Evolutionary conservation across 2,797 vertebrate species (phyloP).

Genomic region (Merluccius polli): DNA sequence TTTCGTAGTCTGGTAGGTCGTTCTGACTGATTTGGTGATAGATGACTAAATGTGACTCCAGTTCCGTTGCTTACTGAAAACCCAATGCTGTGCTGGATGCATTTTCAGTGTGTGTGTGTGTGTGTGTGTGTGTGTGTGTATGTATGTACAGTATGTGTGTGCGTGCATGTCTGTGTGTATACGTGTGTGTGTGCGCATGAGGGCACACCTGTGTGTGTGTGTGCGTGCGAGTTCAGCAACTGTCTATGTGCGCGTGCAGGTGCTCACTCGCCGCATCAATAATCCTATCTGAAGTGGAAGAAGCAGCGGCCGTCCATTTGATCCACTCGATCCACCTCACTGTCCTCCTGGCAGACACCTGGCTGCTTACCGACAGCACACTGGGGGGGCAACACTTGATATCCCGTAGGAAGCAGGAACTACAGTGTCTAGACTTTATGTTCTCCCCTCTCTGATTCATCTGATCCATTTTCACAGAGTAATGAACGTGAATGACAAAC

Average conservation of each 20-base stretch:
- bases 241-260: too few relatives aligned
- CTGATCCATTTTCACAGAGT: constrained; percentile 41
- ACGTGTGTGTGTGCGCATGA: background rate
- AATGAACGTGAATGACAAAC: constrained; percentile 47
- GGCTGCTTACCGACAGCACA: constrained; percentile 41
- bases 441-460: constrained; percentile 57
- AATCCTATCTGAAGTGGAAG: constrained; percentile 39
- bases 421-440: constrained; percentile 46
- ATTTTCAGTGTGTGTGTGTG: background rate
- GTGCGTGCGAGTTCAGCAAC: too few relatives aligned
- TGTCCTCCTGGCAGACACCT: constrained; percentile 48
- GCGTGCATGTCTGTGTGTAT: background rate
- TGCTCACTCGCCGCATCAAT: background rate
- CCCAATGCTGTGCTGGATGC: too few relatives aligned
- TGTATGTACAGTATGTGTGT: background rate
- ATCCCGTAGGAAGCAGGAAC: constrained; percentile 50
- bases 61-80: too few relatives aligned
- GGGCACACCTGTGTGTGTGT: background rate
- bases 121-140: background rate
- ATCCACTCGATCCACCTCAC: constrained; percentile 48
- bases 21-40: too few relatives aligned
- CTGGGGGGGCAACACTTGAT: constrained; percentile 30
- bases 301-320: constrained; percentile 41
- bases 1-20: too few relatives aligned
- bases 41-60: too few relatives aligned